Percentiles rank a stretch among this genome's conserved stretches.
Conservation (phyloP, 2,797 vertebrate species). For the Lycodopsis pacificus region DNA sequence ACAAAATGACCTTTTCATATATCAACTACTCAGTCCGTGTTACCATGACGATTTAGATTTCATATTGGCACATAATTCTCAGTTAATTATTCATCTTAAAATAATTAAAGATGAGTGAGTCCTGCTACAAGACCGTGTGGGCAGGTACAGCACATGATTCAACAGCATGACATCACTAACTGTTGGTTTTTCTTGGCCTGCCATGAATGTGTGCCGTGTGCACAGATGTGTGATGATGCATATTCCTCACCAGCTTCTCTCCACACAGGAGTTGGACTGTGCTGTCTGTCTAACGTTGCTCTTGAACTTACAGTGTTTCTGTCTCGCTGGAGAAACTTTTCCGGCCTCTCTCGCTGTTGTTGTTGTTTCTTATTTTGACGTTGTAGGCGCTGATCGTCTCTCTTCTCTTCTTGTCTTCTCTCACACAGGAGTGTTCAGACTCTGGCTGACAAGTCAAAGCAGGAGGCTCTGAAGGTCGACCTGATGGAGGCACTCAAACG, state of each 20-base stretch:
- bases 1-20: background rate
- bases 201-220: conserved; percentile 41
- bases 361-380: background rate
- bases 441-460: conserved; percentile 95
- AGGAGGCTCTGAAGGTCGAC: conserved; percentile 94
- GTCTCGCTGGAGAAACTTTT: conserved; percentile 14
- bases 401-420: conserved; percentile 29
- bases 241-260: conserved; percentile 4
- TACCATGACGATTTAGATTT: background rate
- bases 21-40: background rate
- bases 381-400: conserved; percentile 30
- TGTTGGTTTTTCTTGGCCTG: conserved; percentile 1
- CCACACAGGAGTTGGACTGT: conserved; percentile 23
- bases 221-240: conserved; percentile 4
- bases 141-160: background rate
- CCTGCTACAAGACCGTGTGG: background rate
- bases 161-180: conserved; percentile 39
- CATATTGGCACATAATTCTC: background rate
- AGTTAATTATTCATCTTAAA: background rate
- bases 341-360: background rate
- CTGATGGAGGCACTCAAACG: conserved; percentile 96
- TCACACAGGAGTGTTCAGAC: conserved; percentile 92
- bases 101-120: background rate
- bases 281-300: conserved; percentile 24
- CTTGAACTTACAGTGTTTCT: conserved; percentile 26